Evolutionary conservation across 2,113 vertebrate species (phyloP), one percentile per base, ranked within the genome.

Genomic region (Ailurus styani): DNA sequence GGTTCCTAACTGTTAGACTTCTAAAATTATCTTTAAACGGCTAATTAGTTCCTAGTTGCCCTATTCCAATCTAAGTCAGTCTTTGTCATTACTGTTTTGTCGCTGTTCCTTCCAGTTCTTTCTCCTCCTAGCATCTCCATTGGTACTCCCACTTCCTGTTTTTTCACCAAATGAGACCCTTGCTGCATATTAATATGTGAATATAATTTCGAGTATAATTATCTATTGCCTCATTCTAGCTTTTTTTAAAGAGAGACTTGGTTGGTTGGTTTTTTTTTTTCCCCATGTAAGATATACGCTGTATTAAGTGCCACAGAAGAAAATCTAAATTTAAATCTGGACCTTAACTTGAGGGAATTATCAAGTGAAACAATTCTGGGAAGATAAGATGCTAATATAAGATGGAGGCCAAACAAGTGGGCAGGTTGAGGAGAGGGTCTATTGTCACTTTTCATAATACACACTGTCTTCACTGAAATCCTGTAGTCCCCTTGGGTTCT

Each of bases 101-200:
- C 0, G 1, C 18, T 55, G 14, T 68, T 87, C 50, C 60, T 83
- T 37, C 73, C 21, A 42, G 57, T 37, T 85, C 66, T 1, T n/a
- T 64, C 27, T 11, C 31, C 47, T 91, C 27, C 73, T 82, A 10
- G 62, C 72, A 29, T 25, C 23, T 42, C 23, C 9, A 3, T 42
- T 50, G 27, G 0, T 82, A 45, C 29, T 55, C 60, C 60, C 1
- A n/a, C 64, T 95, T 95, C n/a, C 77, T 62, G 34, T 60, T 52
- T 73, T 81, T 50, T 75, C 92, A 84, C 75, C 7, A 0, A 82
- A 34, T 52, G 94, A 92, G 37, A 75, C 47, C 42, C 90, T 92
- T 60, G 40, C 54, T 40, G 87, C 42, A 54, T 87, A 82, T 66
- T 95, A 87, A 94, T 94, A 96, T 87, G 12, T 75, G 50, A 96